Evolutionary conservation across 2,113 vertebrate genomes (phyloP), one percentile per base, ranked within the genome.

Genomic region (Brachyistius frenatus): DNA sequence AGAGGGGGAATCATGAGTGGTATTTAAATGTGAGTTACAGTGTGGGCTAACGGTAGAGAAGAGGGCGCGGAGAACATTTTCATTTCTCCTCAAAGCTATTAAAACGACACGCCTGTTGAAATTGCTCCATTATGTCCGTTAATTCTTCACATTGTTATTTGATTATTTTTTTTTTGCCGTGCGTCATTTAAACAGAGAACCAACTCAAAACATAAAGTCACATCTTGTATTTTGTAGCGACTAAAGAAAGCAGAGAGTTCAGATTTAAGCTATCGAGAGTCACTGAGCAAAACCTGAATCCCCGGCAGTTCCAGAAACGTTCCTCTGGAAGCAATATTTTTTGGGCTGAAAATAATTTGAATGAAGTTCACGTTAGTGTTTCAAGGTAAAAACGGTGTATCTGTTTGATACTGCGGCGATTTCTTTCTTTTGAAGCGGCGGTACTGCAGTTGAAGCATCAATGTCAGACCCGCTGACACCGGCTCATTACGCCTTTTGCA

Each of bases 401-500:
- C 11, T 32, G 11, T 13, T 36, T 32, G 14, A 31, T 7, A 5
- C 39, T 30, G 14, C 46, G 3, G 35, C 5, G 7, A 30, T n/a
- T 52, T 60, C 30, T 2, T 7, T 52, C 23, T 35, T 33, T 32
- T 50, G 6, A 36, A 2, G 54, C 5, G 53, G 47, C 8, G 36
- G 5, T n/a, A 6, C 35, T 11, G 36, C 23, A 30, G 30, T 23
- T 23, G 23, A 23, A 23, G 23, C 23, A 23, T 23, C 23, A 23
- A 23, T 23, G 23, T 57, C 79, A 37, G 41, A 67, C 61, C 70
- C 55, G 58, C 44, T 23, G n/a, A 54, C 10, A 14, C 50, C 5
- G 68, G 11, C 66, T 78, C 54, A 41, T 80, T 86, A 36, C 41
- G 23, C 73, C 58, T 66, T 62, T 32, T 54, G 32, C 52, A 44